These are phyloP conservation scores for Sinodicranocentrus sp. DNA, from an alignment of 2,888 invertebrate species.

Conservation along the genomic window DNA sequence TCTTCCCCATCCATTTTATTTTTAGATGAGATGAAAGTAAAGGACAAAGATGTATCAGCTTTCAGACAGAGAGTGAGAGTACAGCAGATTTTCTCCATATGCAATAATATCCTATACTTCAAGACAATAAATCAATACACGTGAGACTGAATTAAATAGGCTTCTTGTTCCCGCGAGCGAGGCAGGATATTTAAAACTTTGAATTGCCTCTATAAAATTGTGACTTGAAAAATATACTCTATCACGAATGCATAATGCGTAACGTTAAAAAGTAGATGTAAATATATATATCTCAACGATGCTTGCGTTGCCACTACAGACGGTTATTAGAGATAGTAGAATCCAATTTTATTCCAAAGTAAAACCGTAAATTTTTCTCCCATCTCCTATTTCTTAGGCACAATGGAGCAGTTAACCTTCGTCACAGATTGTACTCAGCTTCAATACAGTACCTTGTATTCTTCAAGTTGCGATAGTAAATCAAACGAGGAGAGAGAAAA, in stretches of 20 bases:
- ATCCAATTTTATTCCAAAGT: conserved; percentile 1
- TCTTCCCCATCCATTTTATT: conserved; percentile 3
- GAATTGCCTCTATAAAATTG: not conserved
- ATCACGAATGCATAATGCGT: no score
- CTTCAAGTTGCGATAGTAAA: not conserved
- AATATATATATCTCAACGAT: no score
- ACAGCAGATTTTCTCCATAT: no score
- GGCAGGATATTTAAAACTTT: conserved; percentile 3
- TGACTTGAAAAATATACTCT: no score
- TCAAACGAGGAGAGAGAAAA: conserved; percentile 4
- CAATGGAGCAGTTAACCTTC: conserved; percentile 14
- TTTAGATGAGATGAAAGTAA: conserved; percentile 1
- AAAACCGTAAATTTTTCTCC: conserved; percentile 7
- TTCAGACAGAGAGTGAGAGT: no score
- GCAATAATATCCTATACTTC: no score
- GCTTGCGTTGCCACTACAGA: no score
- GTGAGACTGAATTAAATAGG: conserved; percentile 2
- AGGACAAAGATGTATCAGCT: conserved; percentile 2
- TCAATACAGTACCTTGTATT: conserved; percentile 7
- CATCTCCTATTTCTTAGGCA: not conserved
- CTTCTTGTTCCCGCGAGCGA: not conserved
- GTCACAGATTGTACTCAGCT: not conserved
- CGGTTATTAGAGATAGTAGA: conserved; percentile 4
- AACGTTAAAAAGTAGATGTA: no score
- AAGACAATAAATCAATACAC: conserved; percentile 11